phyloP scores from a whole-genome alignment of 2,113 vertebrate genomes.

The Anhinga anhinga region DNA sequence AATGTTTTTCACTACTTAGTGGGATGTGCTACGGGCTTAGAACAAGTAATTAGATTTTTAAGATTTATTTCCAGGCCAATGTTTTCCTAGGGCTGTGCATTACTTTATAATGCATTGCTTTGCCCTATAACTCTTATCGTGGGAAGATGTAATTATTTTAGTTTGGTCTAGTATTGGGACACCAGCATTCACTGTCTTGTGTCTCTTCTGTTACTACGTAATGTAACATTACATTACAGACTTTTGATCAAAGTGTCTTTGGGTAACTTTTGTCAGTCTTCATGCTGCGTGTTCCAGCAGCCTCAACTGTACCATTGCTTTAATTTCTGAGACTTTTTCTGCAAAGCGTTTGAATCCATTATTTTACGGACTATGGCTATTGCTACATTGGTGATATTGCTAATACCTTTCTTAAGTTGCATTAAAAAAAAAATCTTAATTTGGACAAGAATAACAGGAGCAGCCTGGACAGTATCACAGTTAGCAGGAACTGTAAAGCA shows the following conservation, averaged over 20 bases:
- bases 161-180: neutral
- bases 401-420: neutral
- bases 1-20: conserved; percentile 15
- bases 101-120: conserved; percentile 26
- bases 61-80: conserved; percentile 37
- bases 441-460: neutral
- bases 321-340: neutral
- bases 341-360: neutral
- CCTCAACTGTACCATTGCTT: fast-evolving
- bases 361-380: neutral
- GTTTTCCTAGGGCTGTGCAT: conserved; percentile 43
- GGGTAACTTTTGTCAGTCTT: neutral
- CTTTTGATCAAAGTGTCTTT: neutral
- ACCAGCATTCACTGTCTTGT: neutral
- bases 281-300: fast-evolving
- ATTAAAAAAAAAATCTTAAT: neutral
- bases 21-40: conserved; percentile 6
- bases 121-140: neutral
- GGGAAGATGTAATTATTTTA: conserved; percentile 17
- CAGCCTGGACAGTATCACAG: neutral
- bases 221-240: neutral
- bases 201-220: neutral
- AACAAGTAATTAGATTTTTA: conserved; percentile 52
- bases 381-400: neutral
- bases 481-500: neutral